Evolutionary conservation across 1,140 invertebrate genomes (phyloP).

Genomic region (Hesperophylax magnus): DNA sequence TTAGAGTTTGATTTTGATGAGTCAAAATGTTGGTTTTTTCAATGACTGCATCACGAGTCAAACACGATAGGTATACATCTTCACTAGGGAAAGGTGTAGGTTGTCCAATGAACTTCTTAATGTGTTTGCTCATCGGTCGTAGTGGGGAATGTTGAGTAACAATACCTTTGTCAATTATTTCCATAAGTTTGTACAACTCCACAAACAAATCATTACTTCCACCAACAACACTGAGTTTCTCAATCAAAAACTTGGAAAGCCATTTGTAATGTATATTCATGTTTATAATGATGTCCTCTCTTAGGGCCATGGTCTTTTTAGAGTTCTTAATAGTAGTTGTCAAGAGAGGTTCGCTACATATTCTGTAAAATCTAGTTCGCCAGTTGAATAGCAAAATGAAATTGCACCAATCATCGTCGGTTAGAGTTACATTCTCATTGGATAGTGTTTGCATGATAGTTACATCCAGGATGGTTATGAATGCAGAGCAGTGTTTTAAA

Average conservation of each 20-base stretch:
- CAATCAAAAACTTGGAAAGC: constrained; percentile 70
- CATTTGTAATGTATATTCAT: constrained; percentile 71
- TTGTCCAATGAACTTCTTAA: constrained; percentile 45
- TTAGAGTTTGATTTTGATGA: not conserved
- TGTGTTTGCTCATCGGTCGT: constrained; percentile 46
- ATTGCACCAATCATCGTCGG: constrained; percentile 59
- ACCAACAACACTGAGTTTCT: constrained; percentile 60
- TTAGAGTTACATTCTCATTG: constrained; percentile 54
- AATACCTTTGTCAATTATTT: constrained; percentile 44
- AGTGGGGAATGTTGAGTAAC: constrained; percentile 48
- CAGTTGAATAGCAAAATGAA: constrained; percentile 66
- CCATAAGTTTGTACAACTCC: constrained; percentile 32
- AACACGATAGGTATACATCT: constrained; percentile 52
- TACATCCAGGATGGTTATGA: constrained; percentile 63
- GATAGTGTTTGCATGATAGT: constrained; percentile 62
- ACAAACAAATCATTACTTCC: not conserved
- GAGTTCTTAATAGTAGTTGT: constrained; percentile 56
- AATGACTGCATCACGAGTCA: constrained; percentile 32
- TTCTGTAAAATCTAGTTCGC: constrained; percentile 67
- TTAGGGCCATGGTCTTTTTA: constrained; percentile 62
- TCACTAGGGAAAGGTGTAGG: constrained; percentile 44
- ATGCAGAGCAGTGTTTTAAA: constrained; percentile 65
- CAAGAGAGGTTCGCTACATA: constrained; percentile 61
- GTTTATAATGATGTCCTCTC: constrained; percentile 65
- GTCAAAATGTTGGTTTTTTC: constrained; percentile 33